Base-by-base conservation (phyloP, 2,797 vertebrate species). In the Danio jaintianensis region DNA sequence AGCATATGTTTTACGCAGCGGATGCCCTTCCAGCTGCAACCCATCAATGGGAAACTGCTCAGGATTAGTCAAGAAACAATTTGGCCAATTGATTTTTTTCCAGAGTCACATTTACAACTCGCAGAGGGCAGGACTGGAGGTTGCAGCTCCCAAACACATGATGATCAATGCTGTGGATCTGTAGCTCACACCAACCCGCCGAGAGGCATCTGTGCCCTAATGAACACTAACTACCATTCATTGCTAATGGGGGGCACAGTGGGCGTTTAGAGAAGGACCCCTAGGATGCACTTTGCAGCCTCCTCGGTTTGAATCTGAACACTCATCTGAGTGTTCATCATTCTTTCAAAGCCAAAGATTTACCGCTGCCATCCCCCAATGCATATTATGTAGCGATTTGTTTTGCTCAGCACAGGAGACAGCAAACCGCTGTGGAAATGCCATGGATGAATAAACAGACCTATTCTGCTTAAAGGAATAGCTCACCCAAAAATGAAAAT, bases 311-410 rank as follows among this genome's bases (percentile, higher is more conserved):
- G 59, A 52, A 48, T 9, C 69, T 36, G 36, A 50, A 29, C 48
- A 48, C 12, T 56, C 58, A 55, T 72, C 20, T 66, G 29, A 72
- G 67, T 71, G 47, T 63, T 43, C 73, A 58, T 64, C 82, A 43
- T 73, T 78, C 52, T 78, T 45, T 81, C 59, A 66, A 52, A 78
- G 71, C 62, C 70, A 69, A 45, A 68, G 83, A 81, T 78, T 81
- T 81, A 81, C 36, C 13, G 12, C 69, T 67, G 70, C 45, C 47
- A 53, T 68, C 62, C 69, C 79, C 62, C 77, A 61, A 22, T 74
- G 66, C 38, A 74, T 78, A 73, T 74, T 78, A 73, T 73, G 36
- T 36, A 66, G 68, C 20, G 48, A 74, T 78, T 50, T 78, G 75
- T 82, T 64, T 78, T 53, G 12, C 80, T 84, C 58, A 50, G 69